Conservation (phyloP, 1,140 invertebrate genomes). For the Neodiprion virginianus region DNA sequence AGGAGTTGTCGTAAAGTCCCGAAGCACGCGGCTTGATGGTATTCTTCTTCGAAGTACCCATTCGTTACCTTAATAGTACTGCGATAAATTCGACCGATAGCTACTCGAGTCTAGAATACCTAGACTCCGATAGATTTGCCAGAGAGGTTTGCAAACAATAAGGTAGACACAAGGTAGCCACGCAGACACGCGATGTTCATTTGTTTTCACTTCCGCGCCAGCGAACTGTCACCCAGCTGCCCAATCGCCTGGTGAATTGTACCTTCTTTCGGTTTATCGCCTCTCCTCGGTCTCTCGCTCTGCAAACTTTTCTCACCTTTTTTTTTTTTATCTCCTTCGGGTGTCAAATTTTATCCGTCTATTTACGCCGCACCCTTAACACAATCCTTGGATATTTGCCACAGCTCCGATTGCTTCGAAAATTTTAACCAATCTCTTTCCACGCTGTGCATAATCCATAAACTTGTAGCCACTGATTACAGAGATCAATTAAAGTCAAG, state of each 20-base stretch:
- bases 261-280: neutral
- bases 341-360: no score
- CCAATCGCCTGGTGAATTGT: neutral
- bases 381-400: no score
- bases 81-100: neutral
- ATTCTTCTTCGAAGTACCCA: neutral
- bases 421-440: no score
- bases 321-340: no score
- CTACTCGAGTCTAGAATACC: no score
- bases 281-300: neutral
- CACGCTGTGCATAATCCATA: no score
- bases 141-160: neutral
- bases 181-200: slow-evolving; percentile 6
- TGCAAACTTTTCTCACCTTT: no score
- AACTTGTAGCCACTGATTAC: no score
- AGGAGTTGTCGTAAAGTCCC: neutral
- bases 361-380: no score
- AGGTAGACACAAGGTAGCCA: neutral
- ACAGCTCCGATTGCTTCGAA: no score
- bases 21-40: neutral
- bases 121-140: no score
- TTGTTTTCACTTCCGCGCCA: neutral
- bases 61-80: neutral
- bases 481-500: no score
- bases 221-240: neutral